Percentiles rank a stretch among this genome's conserved stretches.
These are phyloP conservation scores for Hyles lineata DNA, from an alignment of 2,888 invertebrate species.

Conservation along the genomic window DNA sequence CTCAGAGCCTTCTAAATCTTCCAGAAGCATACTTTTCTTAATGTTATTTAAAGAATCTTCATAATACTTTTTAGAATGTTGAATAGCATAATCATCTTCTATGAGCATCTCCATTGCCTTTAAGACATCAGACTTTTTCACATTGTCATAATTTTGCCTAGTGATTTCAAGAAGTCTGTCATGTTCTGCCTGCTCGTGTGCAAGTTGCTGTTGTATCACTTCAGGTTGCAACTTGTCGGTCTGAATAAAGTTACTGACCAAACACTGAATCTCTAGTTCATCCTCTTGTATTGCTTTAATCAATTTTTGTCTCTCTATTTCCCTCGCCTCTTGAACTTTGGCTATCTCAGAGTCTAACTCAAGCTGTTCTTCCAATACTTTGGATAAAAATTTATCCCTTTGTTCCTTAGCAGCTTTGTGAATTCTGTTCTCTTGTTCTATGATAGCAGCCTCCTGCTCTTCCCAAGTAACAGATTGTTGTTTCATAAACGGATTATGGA, in stretches of 20 bases:
- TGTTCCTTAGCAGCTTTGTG: conserved; percentile 87
- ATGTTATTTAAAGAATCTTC: conserved; percentile 87
- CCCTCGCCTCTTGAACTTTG: conserved; percentile 88
- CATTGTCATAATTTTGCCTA: conserved; percentile 82
- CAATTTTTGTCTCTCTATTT: conserved; percentile 85
- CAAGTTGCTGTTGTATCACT: conserved; percentile 86
- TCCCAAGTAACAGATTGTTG: conserved; percentile 79
- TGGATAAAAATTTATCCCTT: conserved; percentile 84
- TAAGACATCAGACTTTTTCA: conserved; percentile 88
- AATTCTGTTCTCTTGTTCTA: conserved; percentile 87
- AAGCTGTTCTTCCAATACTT: conserved; percentile 86
- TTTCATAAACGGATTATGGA: conserved; percentile 67
- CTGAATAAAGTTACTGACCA: conserved; percentile 87
- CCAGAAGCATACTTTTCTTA: conserved; percentile 84
- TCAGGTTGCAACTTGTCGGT: conserved; percentile 85
- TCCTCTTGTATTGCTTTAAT: conserved; percentile 87
- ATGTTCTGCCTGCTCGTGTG: conserved; percentile 88
- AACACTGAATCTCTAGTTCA: conserved; percentile 85
- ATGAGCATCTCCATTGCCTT: conserved; percentile 89
- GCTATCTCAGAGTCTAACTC: conserved; percentile 88
- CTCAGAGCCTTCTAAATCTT: conserved; percentile 86
- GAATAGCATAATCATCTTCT: conserved; percentile 87
- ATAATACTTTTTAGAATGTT: conserved; percentile 86
- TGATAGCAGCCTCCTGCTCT: conserved; percentile 86
- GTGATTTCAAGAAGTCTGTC: conserved; percentile 86